Conservation (phyloP, 2,113 vertebrate genomes). For the Bambusicola thoracicus region DNA sequence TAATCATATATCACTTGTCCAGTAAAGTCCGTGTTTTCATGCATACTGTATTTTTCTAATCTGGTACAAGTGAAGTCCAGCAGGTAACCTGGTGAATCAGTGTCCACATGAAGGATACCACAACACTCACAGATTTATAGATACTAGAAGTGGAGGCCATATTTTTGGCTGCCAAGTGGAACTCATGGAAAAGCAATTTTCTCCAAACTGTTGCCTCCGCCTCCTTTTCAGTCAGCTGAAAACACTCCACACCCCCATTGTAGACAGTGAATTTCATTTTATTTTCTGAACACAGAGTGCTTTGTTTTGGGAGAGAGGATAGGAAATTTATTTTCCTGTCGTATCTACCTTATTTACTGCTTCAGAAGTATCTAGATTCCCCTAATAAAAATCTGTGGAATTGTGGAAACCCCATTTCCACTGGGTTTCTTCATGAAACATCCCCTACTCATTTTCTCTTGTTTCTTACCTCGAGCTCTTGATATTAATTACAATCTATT, state of each 20-base stretch:
- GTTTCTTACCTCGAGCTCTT: background rate
- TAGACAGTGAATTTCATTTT: conserved; percentile 25
- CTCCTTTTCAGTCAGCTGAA: background rate
- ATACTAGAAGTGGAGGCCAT: background rate
- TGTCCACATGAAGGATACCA: background rate
- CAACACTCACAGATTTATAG: background rate
- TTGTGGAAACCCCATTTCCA: background rate
- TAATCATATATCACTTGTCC: background rate
- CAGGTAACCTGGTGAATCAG: background rate
- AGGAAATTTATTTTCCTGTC: background rate
- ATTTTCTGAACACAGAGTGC: background rate
- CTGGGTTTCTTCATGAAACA: background rate
- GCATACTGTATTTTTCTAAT: background rate
- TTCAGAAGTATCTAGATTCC: conserved; percentile 5
- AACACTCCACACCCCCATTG: background rate
- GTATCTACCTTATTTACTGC: conserved; percentile 16
- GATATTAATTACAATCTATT: background rate
- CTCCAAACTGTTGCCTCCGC: background rate
- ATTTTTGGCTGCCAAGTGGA: background rate
- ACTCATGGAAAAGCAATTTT: background rate
- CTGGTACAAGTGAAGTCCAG: background rate
- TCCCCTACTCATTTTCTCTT: background rate
- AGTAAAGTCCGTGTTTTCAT: background rate
- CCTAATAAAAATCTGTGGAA: background rate
- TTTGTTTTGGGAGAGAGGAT: conserved; percentile 19